Conservation (phyloP, 92 coral and sea anemone genomes). For the Epizoanthus stellaris region DNA sequence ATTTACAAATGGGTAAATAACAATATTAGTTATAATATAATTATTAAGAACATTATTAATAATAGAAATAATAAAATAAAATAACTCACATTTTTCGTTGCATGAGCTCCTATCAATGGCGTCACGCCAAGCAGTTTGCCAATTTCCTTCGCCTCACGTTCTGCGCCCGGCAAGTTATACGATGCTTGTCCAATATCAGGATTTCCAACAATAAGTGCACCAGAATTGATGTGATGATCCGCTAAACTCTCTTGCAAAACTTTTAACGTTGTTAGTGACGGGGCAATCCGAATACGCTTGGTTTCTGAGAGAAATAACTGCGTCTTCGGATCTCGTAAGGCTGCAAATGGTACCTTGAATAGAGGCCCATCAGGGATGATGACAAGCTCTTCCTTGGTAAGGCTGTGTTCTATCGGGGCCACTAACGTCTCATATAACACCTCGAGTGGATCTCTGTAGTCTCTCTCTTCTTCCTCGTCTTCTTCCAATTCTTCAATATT, state of each 20-base stretch:
- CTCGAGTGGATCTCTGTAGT: background rate
- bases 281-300: slow-evolving; percentile 48
- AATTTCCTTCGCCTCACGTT: background rate
- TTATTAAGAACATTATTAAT: too few relatives aligned
- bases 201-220: slow-evolving; percentile 50
- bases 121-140: too few relatives aligned
- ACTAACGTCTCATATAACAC: slow-evolving; percentile 19
- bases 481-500: too few relatives aligned
- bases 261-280: slow-evolving; percentile 35
- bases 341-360: slow-evolving; percentile 46
- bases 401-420: slow-evolving; percentile 8
- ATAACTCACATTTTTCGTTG: too few relatives aligned
- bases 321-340: slow-evolving; percentile 27
- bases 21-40: too few relatives aligned
- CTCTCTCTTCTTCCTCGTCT: too few relatives aligned
- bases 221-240: background rate
- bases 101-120: too few relatives aligned
- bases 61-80: too few relatives aligned
- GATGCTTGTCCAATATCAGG: slow-evolving; percentile 41
- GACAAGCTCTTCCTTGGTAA: slow-evolving; percentile 27
- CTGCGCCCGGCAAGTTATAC: background rate
- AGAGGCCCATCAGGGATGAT: slow-evolving; percentile 43
- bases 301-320: slow-evolving; percentile 46
- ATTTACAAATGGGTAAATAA: too few relatives aligned
- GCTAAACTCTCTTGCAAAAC: slow-evolving; percentile 14